Evolutionary conservation across 2,797 vertebrate species (phyloP), one percentile per base, ranked within the genome.

Genomic region (Champsocephalus gunnari): DNA sequence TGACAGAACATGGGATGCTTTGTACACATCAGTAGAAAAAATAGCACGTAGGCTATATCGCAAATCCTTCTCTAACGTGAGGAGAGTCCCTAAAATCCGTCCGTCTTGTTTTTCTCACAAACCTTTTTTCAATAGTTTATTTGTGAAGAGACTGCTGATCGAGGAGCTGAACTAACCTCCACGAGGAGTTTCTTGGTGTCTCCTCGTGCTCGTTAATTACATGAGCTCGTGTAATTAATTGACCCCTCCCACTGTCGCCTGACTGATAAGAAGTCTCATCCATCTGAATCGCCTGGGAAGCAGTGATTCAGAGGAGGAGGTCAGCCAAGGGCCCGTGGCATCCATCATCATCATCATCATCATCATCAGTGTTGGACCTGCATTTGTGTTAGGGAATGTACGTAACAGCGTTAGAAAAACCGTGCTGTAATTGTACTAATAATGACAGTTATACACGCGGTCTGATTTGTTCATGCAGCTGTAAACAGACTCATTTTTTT

Each of bases 171-270:
- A 61, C 50, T 24, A 51, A 54, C 8, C 12, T n/a, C 61, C 43
- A 45, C 49, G 8, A 48, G 71, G 58, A 24, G 53, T 58, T 81
- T 48, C 28, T 8, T 38, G 8, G 68, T 17, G 73, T 69, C 69
- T 73, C 79, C 74, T 78, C 68, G 45, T 45, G 80, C 87, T 81
- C 72, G 74, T 93, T 94, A 93, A 94, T 94, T 92, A 92, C 82
- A 77, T 9, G 71, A 73, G 85, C 79, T 56, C 59, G 10, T 66
- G 79, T 90, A 93, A 92, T 94, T 90, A 93, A 94, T 91, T 83
- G 84, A 91, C 91, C 87, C 76, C 85, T 83, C 81, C 81, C 74
- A 47, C 83, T 87, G 81, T 83, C 63, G 82, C 55, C 66, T 45
- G 76, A 66, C 69, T 66, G 92, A 92, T 92, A 93, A 93, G 89